Base-by-base conservation (phyloP, 1,140 invertebrate genomes). In the Parapsyche elsis region DNA sequence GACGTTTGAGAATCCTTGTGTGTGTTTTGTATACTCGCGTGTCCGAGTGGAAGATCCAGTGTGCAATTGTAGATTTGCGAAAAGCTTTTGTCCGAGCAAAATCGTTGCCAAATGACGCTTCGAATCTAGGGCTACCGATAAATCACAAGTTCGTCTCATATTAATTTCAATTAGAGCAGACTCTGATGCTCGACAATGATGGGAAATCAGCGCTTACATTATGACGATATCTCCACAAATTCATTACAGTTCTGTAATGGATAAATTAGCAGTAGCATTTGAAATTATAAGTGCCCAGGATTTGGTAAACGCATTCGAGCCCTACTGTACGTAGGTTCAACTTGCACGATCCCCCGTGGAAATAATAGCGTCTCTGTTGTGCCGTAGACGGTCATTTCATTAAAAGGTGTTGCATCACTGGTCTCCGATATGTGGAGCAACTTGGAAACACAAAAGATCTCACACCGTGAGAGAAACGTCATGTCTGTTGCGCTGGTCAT, bases 341-440 rank as follows among this genome's bases (percentile, higher is more conserved):
- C 57, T 61, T 61, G 57, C 57, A 61, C 57, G 57, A 61, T 19
- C 57, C 57, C 0, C 10, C 12, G 16, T 16, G 21, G 57, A 21
- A 61, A 61, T 61, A 61, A 61, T 61, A 21, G 57, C 57, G 57
- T 61, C 16, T 71, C 30, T 71, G 30, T 26, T 23, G 67, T n/a
- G 14, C 53, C 53, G 53, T 57, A 71, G 23, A 71, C 67, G 67
- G 67, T 71, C 67, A 71, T 71, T 71, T 71, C 30, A 71, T 71
- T 71, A 71, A 71, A 71, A 14, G 67, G 14, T 57, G 14, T 71
- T 71, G 67, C 67, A 24, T 24, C 21, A 71, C 7, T 21, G n/a
- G 57, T 38, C n/a, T n/a, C 30, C 30, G 16, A 30, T 71, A 71
- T 71, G 67, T 71, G 67, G 67, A 71, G 67, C 67, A 71, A 71